Evolutionary conservation across 2,888 invertebrate genomes (phyloP).

Genomic region (Apocheima hispidaria): DNA sequence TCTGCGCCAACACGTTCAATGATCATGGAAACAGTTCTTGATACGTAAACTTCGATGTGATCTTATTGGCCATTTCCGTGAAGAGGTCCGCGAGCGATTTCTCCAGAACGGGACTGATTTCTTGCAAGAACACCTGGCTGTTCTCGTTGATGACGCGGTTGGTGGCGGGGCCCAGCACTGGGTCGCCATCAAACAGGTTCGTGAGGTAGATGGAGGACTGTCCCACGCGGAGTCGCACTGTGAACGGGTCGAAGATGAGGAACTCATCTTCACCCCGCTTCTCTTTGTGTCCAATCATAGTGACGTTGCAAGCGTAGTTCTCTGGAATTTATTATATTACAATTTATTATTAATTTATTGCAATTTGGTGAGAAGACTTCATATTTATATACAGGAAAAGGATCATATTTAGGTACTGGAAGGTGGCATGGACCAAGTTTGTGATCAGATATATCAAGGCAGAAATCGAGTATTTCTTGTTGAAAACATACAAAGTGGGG

Average conservation of each 20-base stretch:
- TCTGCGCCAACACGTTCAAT: conserved; percentile 17
- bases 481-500: too few species aligned
- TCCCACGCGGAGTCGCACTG: conserved; percentile 86
- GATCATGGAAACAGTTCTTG: conserved; percentile 88
- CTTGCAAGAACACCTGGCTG: conserved; percentile 88
- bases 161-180: conserved; percentile 88
- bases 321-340: conserved; percentile 83
- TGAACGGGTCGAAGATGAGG: conserved; percentile 88
- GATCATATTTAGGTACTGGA: too few species aligned
- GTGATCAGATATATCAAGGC: too few species aligned
- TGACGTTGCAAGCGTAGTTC: conserved; percentile 88
- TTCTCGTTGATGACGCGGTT: conserved; percentile 89
- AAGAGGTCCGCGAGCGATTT: conserved; percentile 88
- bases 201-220: conserved; percentile 87
- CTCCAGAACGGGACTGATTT: conserved; percentile 89
- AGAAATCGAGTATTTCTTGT: too few species aligned
- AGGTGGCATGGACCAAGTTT: too few species aligned
- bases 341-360: too few species aligned
- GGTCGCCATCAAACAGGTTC: conserved; percentile 89
- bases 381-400: not conserved
- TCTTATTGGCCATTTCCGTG: conserved; percentile 89
- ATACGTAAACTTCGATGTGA: conserved; percentile 89
- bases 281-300: conserved; percentile 87
- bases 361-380: not conserved
- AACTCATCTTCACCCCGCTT: conserved; percentile 85